phyloP scores from a whole-genome alignment of 2,113 vertebrate genomes.

The Aplodontia rufa region DNA sequence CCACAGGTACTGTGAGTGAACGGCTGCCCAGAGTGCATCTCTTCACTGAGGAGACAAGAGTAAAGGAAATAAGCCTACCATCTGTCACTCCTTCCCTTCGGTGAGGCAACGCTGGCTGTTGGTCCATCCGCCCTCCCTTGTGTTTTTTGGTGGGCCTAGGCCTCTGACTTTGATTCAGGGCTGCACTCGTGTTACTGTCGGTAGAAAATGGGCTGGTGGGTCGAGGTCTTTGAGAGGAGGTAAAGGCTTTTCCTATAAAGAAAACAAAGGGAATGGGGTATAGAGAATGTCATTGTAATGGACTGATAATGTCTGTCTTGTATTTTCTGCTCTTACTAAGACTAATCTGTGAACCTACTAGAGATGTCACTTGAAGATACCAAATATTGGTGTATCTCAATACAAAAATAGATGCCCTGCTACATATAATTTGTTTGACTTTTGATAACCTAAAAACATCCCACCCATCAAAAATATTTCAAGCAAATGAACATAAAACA shows the following conservation, averaged over 20 bases:
- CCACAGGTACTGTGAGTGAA: background rate
- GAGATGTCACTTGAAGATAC: background rate
- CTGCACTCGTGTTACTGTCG: conserved; percentile 92
- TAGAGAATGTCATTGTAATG: conserved; percentile 58
- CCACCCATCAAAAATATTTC: background rate
- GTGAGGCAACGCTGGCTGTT: conserved; percentile 89
- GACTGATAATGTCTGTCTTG: conserved; percentile 19
- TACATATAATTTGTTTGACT: background rate
- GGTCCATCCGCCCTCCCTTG: conserved; percentile 90
- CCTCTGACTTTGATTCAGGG: conserved; percentile 93
- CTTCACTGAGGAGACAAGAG: background rate
- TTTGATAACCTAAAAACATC: background rate
- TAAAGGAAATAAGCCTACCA: conserved; percentile 85
- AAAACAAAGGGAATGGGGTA: conserved; percentile 53
- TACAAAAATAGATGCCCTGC: background rate
- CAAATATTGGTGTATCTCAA: background rate
- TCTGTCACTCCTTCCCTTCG: conserved; percentile 94
- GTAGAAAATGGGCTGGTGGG: conserved; percentile 97
- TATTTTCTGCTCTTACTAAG: conserved; percentile 46
- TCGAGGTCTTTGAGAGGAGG: conserved; percentile 90
- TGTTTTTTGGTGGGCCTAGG: conserved; percentile 94
- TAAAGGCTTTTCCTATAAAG: conserved; percentile 92
- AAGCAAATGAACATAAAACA: background rate
- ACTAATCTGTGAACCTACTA: background rate
- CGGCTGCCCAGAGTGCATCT: background rate